Evolutionary conservation across 92 coral and sea anemone genomes (phyloP).

Genomic region (Zoanthus solanderi): DNA sequence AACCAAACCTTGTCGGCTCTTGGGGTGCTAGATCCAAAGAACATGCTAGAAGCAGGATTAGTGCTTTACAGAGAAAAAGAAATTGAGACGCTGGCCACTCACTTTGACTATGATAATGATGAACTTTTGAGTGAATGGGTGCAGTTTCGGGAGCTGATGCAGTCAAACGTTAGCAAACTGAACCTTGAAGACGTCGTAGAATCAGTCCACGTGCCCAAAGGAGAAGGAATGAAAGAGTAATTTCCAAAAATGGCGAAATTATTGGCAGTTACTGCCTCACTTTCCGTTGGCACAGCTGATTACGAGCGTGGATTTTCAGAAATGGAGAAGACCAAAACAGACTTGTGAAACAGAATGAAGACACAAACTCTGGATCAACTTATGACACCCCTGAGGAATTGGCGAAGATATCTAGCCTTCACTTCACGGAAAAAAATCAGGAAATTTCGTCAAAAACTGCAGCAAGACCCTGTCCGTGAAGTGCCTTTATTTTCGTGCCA

Average conservation of each 20-base stretch:
- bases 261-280: constrained; percentile 20
- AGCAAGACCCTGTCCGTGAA: too few species aligned
- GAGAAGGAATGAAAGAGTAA: constrained; percentile 19
- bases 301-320: not conserved
- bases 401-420: too few species aligned
- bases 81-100: constrained; percentile 28
- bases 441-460: too few species aligned
- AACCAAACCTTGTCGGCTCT: constrained; percentile 22
- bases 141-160: not conserved
- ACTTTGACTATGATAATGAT: constrained; percentile 24
- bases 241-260: constrained; percentile 33
- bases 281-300: not conserved
- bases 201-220: constrained; percentile 13
- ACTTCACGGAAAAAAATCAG: too few species aligned
- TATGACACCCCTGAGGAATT: too few species aligned
- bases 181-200: constrained; percentile 16
- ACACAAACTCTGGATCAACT: too few species aligned
- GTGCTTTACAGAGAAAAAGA: constrained; percentile 28
- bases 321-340: not conserved
- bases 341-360: too few species aligned
- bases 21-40: constrained; percentile 27
- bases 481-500: too few species aligned
- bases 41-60: constrained; percentile 22
- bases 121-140: not conserved
- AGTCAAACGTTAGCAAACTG: constrained; percentile 33